Evolutionary conservation across 2,797 vertebrate species (phyloP).

Genomic region (Thalassophryne amazonica): DNA sequence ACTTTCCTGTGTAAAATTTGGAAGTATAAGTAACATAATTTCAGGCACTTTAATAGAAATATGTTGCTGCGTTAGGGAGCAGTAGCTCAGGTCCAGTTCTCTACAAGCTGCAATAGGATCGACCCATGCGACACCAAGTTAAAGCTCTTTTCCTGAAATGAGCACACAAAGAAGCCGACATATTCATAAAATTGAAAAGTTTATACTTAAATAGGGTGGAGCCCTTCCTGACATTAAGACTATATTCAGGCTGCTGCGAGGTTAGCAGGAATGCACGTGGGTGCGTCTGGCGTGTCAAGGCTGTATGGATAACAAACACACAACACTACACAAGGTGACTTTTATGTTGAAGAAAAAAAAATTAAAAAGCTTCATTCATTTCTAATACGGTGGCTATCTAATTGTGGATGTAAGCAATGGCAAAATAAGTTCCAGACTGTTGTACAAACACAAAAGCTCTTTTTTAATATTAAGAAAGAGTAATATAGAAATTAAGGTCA

Average conservation of each 20-base stretch:
- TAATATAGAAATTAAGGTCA: no score
- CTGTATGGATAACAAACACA: constrained; percentile 38
- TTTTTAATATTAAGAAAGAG: no score
- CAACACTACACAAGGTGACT: not conserved
- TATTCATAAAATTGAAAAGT: constrained; percentile 42
- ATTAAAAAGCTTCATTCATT: constrained; percentile 1
- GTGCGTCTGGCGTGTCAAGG: constrained; percentile 31
- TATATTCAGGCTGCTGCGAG: constrained; percentile 44
- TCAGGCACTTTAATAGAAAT: no score
- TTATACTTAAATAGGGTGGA: constrained; percentile 54
- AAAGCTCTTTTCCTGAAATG: constrained; percentile 11
- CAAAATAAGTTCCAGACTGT: no score
- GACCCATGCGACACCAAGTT: constrained; percentile 16
- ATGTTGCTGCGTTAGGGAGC: no score
- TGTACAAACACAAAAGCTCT: no score
- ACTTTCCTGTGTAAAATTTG: no score
- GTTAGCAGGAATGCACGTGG: constrained; percentile 56
- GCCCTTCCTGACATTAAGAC: constrained; percentile 47
- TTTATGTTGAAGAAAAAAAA: not conserved
- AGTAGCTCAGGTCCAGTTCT: no score
- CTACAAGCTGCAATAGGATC: not conserved
- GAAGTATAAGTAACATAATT: no score
- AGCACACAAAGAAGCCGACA: constrained; percentile 22
- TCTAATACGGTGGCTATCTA: not conserved
- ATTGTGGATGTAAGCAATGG: not conserved